These are phyloP conservation scores for Gadopsis bispinosus DNA, from an alignment of 2,797 vertebrate genomes.

Conservation along the genomic window DNA sequence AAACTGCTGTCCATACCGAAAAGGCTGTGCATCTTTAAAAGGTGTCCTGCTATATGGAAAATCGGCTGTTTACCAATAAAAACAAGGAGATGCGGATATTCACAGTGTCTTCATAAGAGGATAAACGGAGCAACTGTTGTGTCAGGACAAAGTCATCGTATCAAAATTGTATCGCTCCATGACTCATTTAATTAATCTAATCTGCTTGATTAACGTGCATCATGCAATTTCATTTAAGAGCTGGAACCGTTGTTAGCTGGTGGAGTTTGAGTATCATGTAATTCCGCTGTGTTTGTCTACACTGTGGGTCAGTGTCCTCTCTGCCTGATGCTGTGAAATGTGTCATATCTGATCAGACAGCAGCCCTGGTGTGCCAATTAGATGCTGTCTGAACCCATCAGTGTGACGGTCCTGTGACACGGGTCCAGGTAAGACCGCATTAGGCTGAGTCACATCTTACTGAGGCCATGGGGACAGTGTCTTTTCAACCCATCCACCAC, in stretches of 20 bases:
- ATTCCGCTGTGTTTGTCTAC: slow-evolving; percentile 26
- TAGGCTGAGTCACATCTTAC: slow-evolving; percentile 36
- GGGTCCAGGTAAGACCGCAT: slow-evolving; percentile 26
- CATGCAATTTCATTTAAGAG: slow-evolving; percentile 59
- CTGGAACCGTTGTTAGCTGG: slow-evolving; percentile 25
- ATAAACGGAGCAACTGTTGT: slow-evolving; percentile 46
- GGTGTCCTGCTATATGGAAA: not conserved
- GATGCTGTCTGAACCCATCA: slow-evolving; percentile 44
- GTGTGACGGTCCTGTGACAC: slow-evolving; percentile 35
- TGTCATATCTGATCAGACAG: slow-evolving; percentile 59
- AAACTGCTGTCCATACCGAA: not conserved
- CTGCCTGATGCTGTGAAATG: slow-evolving; percentile 12
- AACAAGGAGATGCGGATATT: slow-evolving; percentile 15
- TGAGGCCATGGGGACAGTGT: not conserved
- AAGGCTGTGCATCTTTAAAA: not conserved
- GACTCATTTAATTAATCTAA: slow-evolving; percentile 71
- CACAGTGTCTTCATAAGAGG: slow-evolving; percentile 26
- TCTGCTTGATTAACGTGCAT: slow-evolving; percentile 62
- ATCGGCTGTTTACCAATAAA: slow-evolving; percentile 1
- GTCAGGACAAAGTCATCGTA: slow-evolving; percentile 57
- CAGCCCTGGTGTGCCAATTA: slow-evolving; percentile 35
- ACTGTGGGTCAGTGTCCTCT: slow-evolving; percentile 15
- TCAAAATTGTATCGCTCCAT: slow-evolving; percentile 61
- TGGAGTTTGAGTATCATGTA: slow-evolving; percentile 30
- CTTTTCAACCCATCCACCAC: not conserved